Conservation (phyloP, 2,113 vertebrate genomes). For the Cavia aperea region DNA sequence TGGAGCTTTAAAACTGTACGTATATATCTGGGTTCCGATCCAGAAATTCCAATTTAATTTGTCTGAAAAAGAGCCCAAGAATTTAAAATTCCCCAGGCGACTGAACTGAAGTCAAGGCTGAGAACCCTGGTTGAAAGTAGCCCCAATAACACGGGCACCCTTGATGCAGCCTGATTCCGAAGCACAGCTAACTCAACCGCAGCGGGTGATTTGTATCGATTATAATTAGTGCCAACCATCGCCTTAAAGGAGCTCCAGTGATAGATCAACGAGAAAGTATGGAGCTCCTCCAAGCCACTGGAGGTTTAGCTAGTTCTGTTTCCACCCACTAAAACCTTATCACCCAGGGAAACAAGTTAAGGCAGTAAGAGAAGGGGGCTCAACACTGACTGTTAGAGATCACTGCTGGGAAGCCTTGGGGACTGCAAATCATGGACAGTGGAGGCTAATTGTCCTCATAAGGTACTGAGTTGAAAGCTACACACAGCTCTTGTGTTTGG, state of each 20-base stretch:
- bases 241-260: background rate
- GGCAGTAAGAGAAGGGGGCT: background rate
- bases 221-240: background rate
- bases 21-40: background rate
- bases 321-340: background rate
- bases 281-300: background rate
- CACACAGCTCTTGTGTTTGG: background rate
- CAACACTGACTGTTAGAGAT: background rate
- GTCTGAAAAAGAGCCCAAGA: background rate
- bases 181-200: background rate
- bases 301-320: background rate
- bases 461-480: background rate
- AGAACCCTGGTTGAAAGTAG: background rate
- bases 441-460: background rate
- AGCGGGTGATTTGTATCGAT: background rate
- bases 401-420: background rate
- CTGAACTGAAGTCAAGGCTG: background rate
- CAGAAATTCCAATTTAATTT: conserved; percentile 9
- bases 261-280: background rate
- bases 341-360: background rate
- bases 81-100: conserved; percentile 4
- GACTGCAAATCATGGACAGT: background rate
- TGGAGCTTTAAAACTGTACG: background rate
- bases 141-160: background rate
- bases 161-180: background rate